These are phyloP conservation scores for Eudemis profundana DNA, from an alignment of 2,888 invertebrate species.

Conservation along the genomic window DNA sequence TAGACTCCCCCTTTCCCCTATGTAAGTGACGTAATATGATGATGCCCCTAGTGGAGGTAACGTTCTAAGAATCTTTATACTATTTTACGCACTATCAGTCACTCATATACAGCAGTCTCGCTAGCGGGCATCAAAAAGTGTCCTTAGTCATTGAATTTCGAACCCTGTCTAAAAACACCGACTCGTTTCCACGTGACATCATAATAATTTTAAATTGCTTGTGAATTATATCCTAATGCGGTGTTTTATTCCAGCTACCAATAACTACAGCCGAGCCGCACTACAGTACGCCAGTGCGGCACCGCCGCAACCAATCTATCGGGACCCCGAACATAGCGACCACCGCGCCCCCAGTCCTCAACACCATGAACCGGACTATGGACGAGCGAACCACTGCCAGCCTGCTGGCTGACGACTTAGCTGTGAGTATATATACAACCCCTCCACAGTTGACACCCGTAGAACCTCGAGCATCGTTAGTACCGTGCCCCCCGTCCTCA, in stretches of 20 bases:
- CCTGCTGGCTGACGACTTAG: slow-evolving; percentile 86
- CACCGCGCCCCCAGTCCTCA: slow-evolving; percentile 65
- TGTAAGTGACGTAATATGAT: no score
- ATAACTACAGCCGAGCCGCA: slow-evolving; percentile 75
- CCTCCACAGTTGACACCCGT: neutral
- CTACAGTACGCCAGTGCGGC: slow-evolving; percentile 81
- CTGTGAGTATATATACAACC: slow-evolving; percentile 74
- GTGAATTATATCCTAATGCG: neutral
- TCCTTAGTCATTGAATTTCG: no score
- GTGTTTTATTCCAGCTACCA: slow-evolving; percentile 55
- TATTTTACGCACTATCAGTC: no score
- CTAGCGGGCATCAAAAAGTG: no score
- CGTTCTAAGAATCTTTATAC: no score
- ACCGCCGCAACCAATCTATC: slow-evolving; percentile 79
- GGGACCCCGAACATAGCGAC: slow-evolving; percentile 77
- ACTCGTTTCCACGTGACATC: neutral
- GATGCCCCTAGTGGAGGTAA: no score
- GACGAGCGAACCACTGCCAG: slow-evolving; percentile 85
- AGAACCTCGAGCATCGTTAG: slow-evolving; percentile 66
- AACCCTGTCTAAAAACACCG: no score
- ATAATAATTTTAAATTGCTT: neutral
- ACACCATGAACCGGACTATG: slow-evolving; percentile 84
- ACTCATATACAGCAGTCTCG: no score
- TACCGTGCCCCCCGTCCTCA: slow-evolving; percentile 63
- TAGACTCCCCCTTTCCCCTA: no score